phyloP scores from a whole-genome alignment of 2,113 vertebrate species.

The Solea solea region DNA sequence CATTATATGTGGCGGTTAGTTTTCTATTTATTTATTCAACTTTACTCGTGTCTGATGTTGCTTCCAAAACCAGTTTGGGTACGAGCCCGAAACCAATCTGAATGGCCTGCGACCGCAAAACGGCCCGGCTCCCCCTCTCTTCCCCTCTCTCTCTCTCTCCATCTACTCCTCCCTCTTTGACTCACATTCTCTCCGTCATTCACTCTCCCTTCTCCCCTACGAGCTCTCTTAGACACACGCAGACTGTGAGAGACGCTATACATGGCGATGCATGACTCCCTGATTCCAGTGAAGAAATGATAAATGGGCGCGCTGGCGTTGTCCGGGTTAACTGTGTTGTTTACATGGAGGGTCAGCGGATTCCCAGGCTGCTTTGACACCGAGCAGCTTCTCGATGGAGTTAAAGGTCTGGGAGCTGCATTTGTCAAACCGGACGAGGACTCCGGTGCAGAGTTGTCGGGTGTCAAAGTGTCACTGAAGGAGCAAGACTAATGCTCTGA shows the following conservation, averaged over 20 bases:
- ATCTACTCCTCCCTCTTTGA: constrained; percentile 26
- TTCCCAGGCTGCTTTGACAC: constrained; percentile 73
- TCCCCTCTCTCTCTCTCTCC: constrained; percentile 11
- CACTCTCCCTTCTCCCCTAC: constrained; percentile 25
- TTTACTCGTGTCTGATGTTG: constrained; percentile 55
- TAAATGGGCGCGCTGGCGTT: constrained; percentile 50
- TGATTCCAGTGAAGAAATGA: constrained; percentile 56
- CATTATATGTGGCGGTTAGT: constrained; percentile 45
- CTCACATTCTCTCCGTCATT: constrained; percentile 41
- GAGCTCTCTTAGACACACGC: neutral
- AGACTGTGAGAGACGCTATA: constrained; percentile 9
- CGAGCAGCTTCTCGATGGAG: constrained; percentile 30
- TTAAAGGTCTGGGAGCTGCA: constrained; percentile 43
- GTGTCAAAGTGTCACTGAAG: constrained; percentile 51
- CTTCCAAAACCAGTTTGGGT: constrained; percentile 62
- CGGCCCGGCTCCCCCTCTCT: constrained; percentile 1
- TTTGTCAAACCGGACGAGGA: constrained; percentile 55
- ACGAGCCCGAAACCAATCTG: constrained; percentile 49
- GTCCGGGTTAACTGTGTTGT: constrained; percentile 55
- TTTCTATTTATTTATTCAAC: constrained; percentile 65
- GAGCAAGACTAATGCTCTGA: neutral
- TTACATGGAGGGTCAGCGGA: constrained; percentile 59
- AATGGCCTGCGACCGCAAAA: constrained; percentile 49
- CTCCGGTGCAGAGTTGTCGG: constrained; percentile 13
- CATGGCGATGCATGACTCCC: constrained; percentile 32